Evolutionary conservation across 2,797 vertebrate species (phyloP).

Genomic region (Cephalopachus bancanus): DNA sequence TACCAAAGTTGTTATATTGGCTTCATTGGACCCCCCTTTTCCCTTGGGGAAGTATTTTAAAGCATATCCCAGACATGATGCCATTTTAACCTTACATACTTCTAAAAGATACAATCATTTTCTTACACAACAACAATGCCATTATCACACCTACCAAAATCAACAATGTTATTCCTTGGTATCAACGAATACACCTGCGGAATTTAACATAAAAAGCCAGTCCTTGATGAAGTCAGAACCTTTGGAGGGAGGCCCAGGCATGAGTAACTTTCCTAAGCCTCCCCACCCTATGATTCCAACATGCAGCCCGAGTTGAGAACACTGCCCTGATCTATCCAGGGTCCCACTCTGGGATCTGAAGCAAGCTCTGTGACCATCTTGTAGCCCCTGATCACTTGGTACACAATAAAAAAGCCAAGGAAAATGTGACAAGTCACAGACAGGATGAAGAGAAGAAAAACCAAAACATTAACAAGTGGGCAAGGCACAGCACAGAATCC

Average conservation of each 20-base stretch:
- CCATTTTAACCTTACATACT: constrained; percentile 49
- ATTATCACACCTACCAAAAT: constrained; percentile 56
- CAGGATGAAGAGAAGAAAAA: constrained; percentile 58
- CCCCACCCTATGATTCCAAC: neutral
- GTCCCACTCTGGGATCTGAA: neutral
- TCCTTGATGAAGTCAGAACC: constrained; percentile 22
- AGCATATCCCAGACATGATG: constrained; percentile 53
- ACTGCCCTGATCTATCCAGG: neutral
- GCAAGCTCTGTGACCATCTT: neutral
- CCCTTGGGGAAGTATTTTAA: constrained; percentile 52
- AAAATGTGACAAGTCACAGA: constrained; percentile 29
- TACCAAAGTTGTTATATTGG: neutral
- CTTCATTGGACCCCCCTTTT: neutral
- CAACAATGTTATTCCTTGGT: constrained; percentile 54
- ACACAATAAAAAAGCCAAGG: neutral
- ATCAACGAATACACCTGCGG: constrained; percentile 40
- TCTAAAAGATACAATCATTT: constrained; percentile 48
- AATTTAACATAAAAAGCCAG: constrained; percentile 49
- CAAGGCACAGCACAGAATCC: neutral
- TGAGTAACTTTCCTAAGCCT: neutral
- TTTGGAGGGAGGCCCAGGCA: neutral
- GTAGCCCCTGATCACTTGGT: neutral
- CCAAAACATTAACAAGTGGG: neutral
- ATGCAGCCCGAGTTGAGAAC: neutral
- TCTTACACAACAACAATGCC: constrained; percentile 66